Evolutionary conservation across 2,888 invertebrate species (phyloP).

Genomic region (Allacma fusca): DNA sequence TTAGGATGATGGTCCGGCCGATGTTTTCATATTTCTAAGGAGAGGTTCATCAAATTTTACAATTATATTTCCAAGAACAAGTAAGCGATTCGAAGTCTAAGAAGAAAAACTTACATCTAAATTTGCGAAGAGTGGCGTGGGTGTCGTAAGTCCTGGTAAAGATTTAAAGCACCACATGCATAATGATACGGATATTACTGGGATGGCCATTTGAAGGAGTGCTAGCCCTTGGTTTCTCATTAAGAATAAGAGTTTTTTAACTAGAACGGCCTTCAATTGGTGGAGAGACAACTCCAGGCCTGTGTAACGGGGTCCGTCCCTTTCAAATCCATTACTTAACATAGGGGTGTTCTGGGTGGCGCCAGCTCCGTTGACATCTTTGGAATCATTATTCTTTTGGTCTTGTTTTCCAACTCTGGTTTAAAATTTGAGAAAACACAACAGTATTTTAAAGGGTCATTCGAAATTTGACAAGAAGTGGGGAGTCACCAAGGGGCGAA

Average conservation of each 20-base stretch:
- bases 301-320: conserved; percentile 32
- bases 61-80: neutral
- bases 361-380: too few relatives aligned
- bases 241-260: conserved; percentile 65
- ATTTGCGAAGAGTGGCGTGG: too few relatives aligned
- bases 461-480: too few relatives aligned
- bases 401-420: too few relatives aligned
- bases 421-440: too few relatives aligned
- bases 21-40: conserved; percentile 58
- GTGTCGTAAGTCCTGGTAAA: conserved; percentile 65
- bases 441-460: too few relatives aligned
- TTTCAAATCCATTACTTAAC: too few relatives aligned
- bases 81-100: too few relatives aligned
- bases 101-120: too few relatives aligned
- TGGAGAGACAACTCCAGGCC: conserved; percentile 62
- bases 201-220: conserved; percentile 70
- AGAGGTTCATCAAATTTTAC: too few relatives aligned
- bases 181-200: conserved; percentile 68
- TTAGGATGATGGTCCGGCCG: conserved; percentile 54
- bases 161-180: conserved; percentile 66
- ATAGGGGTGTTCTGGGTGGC: too few relatives aligned
- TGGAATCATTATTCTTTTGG: neutral
- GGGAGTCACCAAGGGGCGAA: too few relatives aligned
- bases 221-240: conserved; percentile 65
- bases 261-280: conserved; percentile 66